A percentile compares a stretch with the other conserved stretches of the same genome.
Evolutionary conservation across 2,113 vertebrate genomes (phyloP).

Genomic region (Lasiurus borealis): DNA sequence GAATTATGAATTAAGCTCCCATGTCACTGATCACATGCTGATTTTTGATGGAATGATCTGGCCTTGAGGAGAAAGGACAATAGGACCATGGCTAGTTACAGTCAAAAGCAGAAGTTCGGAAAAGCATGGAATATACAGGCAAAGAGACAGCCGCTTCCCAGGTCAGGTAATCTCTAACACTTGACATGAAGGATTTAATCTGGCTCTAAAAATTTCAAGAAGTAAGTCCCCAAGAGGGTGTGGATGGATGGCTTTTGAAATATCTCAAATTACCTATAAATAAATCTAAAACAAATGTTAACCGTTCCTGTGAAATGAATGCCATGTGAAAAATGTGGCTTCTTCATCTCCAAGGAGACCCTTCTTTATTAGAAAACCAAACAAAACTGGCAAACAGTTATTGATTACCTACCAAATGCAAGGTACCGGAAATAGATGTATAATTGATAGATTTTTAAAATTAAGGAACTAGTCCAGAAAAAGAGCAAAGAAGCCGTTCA

Average conservation of each 20-base stretch:
- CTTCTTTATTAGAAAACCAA: slow-evolving; percentile 10
- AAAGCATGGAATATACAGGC: neutral
- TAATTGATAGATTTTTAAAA: neutral
- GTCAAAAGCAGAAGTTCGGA: neutral
- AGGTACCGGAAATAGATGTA: neutral
- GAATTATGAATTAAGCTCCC: neutral
- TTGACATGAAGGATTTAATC: neutral
- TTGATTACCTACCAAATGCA: neutral
- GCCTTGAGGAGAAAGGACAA: neutral
- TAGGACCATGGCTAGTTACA: neutral
- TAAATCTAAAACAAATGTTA: neutral
- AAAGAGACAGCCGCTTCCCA: neutral
- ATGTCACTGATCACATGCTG: neutral
- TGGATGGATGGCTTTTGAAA: neutral
- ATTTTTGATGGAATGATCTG: neutral
- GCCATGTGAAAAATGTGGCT: neutral
- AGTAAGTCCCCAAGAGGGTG: neutral
- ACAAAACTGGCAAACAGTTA: neutral
- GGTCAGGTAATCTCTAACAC: neutral
- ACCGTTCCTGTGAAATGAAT: neutral
- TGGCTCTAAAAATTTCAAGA: neutral
- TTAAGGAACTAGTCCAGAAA: neutral
- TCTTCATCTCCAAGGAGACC: neutral
- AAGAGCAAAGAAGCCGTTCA: neutral
- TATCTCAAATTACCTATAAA: neutral